A percentile compares a stretch with the other conserved stretches of the same genome.
These are phyloP conservation scores for Stictocephala bisonia DNA, from an alignment of 2,888 invertebrate species.

Conservation along the genomic window DNA sequence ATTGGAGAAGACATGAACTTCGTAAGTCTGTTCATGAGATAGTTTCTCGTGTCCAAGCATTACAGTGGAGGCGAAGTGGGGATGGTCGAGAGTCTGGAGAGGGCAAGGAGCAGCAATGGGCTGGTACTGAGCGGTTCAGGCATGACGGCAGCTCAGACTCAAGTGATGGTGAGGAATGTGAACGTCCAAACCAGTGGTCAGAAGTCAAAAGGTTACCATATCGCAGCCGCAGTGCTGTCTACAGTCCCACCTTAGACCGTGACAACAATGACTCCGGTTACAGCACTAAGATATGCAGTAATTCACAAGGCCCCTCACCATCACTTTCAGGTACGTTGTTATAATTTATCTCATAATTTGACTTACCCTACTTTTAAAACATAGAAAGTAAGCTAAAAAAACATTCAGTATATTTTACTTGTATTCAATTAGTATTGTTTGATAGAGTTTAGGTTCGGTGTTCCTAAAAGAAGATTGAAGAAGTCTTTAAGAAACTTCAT, in stretches of 20 bases:
- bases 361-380: no score
- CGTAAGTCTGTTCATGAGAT: constrained; percentile 73
- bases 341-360: background rate
- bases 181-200: constrained; percentile 61
- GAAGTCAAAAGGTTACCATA: constrained; percentile 55
- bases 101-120: constrained; percentile 39
- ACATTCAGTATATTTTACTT: no score
- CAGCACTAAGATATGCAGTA: constrained; percentile 77
- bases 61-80: constrained; percentile 21
- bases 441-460: no score
- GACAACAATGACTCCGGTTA: constrained; percentile 86
- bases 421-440: no score
- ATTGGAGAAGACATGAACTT: constrained; percentile 58
- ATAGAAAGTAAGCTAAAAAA: no score
- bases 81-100: constrained; percentile 44
- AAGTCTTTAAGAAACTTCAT: no score
- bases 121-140: constrained; percentile 18
- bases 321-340: constrained; percentile 56
- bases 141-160: constrained; percentile 66
- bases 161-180: constrained; percentile 69
- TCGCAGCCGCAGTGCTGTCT: constrained; percentile 61
- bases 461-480: no score
- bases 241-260: constrained; percentile 65
- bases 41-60: constrained; percentile 70
- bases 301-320: constrained; percentile 57